Evolutionary conservation across 64 coral and sea anemone species (phyloP).

Genomic region (Acropora tenuis): DNA sequence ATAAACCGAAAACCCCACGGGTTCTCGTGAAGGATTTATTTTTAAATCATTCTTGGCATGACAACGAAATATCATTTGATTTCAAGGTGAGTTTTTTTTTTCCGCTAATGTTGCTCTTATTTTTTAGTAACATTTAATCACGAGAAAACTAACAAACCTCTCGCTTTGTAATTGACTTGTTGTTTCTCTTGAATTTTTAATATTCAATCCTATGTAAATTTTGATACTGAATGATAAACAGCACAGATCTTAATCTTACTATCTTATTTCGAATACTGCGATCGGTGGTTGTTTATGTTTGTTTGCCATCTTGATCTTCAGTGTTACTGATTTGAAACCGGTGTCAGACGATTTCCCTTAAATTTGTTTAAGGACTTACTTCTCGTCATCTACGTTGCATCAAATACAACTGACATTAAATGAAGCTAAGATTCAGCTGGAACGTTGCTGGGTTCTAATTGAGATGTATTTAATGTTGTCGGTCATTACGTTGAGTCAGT

Average conservation of each 20-base stretch:
- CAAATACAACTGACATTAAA: too few species aligned
- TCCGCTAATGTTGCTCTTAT: background rate
- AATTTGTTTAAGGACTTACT: too few species aligned
- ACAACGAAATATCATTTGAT: background rate
- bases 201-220: conserved; percentile 15
- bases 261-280: too few species aligned
- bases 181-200: background rate
- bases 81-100: conserved; percentile 14
- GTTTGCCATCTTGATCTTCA: too few species aligned
- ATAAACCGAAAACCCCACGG: background rate
- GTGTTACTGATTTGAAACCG: too few species aligned
- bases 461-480: background rate
- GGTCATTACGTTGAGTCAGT: too few species aligned
- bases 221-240: background rate
- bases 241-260: too few species aligned
- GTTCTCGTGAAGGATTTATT: conserved; percentile 31
- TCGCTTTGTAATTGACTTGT: background rate
- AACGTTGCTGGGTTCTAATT: background rate
- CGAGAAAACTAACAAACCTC: background rate
- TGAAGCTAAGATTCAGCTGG: background rate
- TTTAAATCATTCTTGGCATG: background rate
- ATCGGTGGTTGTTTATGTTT: too few species aligned
- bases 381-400: too few species aligned
- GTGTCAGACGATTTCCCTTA: too few species aligned
- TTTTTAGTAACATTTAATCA: background rate